These are phyloP conservation scores for Lepidocyrtinus sp. DNA, from an alignment of 2,888 invertebrate species.

Conservation along the genomic window DNA sequence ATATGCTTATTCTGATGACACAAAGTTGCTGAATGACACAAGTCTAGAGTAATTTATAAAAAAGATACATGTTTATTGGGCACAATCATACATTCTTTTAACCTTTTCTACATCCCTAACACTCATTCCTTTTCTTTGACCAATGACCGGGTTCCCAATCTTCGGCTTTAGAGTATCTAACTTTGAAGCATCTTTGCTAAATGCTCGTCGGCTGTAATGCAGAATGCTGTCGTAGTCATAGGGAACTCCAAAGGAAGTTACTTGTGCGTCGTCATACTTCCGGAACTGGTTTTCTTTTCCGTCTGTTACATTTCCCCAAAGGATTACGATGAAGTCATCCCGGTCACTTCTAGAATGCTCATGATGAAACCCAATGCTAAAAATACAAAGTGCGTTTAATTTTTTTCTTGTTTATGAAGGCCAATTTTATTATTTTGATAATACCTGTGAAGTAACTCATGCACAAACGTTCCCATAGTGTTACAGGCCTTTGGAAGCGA, in stretches of 20 bases:
- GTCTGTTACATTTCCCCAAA: not conserved
- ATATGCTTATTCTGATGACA: too few species aligned
- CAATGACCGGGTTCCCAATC: not conserved
- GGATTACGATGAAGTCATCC: conserved; percentile 13
- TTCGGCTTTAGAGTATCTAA: conserved; percentile 12
- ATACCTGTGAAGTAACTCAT: conserved; percentile 26
- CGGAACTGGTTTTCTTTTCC: conserved; percentile 1
- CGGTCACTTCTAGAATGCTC: conserved; percentile 27
- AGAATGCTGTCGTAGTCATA: conserved; percentile 26
- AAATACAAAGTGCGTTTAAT: too few species aligned
- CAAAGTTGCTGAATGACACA: too few species aligned
- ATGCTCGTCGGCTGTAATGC: conserved; percentile 25
- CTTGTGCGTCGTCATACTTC: not conserved
- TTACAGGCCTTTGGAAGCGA: conserved; percentile 17
- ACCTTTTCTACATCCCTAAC: conserved; percentile 23
- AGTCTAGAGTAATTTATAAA: too few species aligned
- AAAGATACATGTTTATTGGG: too few species aligned
- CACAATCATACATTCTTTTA: conserved; percentile 31
- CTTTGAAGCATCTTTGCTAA: not conserved
- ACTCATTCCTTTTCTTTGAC: conserved; percentile 29
- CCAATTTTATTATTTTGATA: too few species aligned
- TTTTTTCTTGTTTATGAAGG: too few species aligned
- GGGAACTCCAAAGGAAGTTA: not conserved
- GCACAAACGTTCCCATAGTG: conserved; percentile 9
- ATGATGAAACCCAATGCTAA: conserved; percentile 26